A percentile compares a stretch with the other conserved stretches of the same genome.
These are phyloP conservation scores for Pluvianellus socialis DNA, from an alignment of 2,113 vertebrate genomes.

Conservation along the genomic window DNA sequence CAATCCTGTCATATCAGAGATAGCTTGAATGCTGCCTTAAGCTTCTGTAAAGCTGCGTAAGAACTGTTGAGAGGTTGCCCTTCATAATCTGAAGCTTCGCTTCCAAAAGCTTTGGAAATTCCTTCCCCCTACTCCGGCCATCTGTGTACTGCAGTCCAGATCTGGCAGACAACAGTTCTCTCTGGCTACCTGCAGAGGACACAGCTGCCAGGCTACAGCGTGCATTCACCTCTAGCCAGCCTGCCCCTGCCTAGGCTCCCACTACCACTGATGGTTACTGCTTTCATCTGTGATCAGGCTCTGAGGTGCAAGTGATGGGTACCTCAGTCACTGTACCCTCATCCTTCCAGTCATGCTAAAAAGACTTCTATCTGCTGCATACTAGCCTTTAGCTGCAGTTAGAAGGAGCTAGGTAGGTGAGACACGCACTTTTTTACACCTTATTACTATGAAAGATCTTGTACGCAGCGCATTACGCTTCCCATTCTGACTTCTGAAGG, in stretches of 20 bases:
- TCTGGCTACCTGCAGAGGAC: background rate
- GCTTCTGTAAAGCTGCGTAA: background rate
- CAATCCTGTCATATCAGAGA: background rate
- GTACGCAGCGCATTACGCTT: background rate
- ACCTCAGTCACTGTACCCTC: background rate
- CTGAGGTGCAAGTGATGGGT: accelerated
- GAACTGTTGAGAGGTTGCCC: background rate
- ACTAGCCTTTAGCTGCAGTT: background rate
- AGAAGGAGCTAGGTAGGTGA: background rate
- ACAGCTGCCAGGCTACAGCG: background rate
- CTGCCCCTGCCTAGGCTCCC: background rate
- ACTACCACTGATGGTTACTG: background rate
- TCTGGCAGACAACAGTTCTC: background rate
- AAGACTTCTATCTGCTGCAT: background rate
- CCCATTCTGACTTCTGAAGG: background rate
- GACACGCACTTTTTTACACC: background rate
- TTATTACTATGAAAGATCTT: background rate
- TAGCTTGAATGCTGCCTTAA: background rate
- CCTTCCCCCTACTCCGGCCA: background rate
- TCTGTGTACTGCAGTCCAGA: background rate
- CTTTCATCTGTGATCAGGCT: background rate
- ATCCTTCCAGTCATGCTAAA: background rate
- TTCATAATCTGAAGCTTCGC: background rate
- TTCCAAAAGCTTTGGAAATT: background rate
- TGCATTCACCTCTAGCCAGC: background rate